Conservation (phyloP, 2,888 invertebrate genomes). For the Neoaliturus tenellus region DNA sequence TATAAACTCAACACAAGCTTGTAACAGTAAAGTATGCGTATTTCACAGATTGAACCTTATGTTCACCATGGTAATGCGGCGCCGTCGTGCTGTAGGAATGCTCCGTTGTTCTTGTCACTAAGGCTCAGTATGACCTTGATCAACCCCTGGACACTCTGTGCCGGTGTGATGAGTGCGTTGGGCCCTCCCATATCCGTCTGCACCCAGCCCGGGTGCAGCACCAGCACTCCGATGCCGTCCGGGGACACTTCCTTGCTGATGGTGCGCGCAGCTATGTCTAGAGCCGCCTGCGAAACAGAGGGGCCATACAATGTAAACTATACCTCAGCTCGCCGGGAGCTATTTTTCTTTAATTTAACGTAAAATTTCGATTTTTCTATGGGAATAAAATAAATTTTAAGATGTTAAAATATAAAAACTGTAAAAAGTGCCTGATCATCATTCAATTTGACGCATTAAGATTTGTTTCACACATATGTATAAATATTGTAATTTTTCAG, state of each 20-base stretch:
- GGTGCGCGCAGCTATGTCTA: conserved; percentile 91
- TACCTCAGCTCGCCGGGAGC: too few species aligned
- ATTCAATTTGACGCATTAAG: too few species aligned
- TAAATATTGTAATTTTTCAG: too few species aligned
- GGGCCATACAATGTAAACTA: too few species aligned
- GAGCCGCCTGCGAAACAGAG: conserved; percentile 80
- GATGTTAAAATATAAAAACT: too few species aligned
- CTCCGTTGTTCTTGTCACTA: conserved; percentile 81
- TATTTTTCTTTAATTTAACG: too few species aligned
- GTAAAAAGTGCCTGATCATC: too few species aligned
- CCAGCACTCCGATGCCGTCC: conserved; percentile 83
- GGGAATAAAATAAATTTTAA: too few species aligned
- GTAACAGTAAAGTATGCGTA: too few species aligned
- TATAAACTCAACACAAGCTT: neutral
- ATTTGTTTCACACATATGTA: too few species aligned
- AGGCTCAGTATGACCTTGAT: conserved; percentile 80
- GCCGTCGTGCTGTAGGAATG: conserved; percentile 87
- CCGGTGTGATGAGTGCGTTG: conserved; percentile 84
- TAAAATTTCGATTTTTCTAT: too few species aligned
- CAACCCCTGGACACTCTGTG: conserved; percentile 80
- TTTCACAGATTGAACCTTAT: too few species aligned
- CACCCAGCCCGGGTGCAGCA: conserved; percentile 94
- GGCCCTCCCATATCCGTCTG: conserved; percentile 92
- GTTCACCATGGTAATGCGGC: conserved; percentile 61
- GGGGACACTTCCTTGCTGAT: conserved; percentile 86